Conservation (phyloP, 2,888 invertebrate genomes). For the Ormyrus thymus region DNA sequence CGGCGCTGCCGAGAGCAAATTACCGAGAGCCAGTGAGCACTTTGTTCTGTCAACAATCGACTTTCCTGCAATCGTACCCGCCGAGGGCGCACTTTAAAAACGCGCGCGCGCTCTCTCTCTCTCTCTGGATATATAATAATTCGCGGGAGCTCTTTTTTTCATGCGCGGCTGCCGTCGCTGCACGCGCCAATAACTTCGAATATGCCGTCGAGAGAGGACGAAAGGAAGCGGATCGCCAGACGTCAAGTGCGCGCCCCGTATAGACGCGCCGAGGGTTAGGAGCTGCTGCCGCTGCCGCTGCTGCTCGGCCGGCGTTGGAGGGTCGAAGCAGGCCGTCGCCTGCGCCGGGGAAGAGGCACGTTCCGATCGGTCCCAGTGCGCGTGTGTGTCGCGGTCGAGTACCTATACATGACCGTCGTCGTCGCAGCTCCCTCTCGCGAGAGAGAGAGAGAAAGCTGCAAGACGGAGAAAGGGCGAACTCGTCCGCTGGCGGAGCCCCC, state of each 20-base stretch:
- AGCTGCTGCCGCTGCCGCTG: not conserved
- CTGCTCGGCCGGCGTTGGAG: not conserved
- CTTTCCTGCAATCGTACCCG: conserved; percentile 64
- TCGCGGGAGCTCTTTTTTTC: conserved; percentile 24
- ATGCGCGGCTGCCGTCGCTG: conserved; percentile 40
- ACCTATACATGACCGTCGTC: too few species aligned
- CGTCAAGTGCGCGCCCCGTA: conserved; percentile 8
- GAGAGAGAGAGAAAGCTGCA: too few species aligned
- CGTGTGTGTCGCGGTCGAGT: not conserved
- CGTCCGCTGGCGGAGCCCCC: conserved; percentile 36
- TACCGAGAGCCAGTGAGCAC: conserved; percentile 68
- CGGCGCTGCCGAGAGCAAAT: conserved; percentile 54
- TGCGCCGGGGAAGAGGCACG: not conserved
- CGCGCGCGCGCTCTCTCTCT: too few species aligned
- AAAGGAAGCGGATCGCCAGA: conserved; percentile 9
- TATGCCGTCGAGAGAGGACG: conserved; percentile 45
- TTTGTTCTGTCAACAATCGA: conserved; percentile 71
- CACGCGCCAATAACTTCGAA: conserved; percentile 74
- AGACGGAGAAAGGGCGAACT: too few species aligned
- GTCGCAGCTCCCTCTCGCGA: too few species aligned
- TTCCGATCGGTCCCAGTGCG: not conserved
- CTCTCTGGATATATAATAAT: not conserved
- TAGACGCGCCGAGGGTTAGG: not conserved
- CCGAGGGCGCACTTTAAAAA: conserved; percentile 37
- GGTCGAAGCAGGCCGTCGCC: not conserved